Base-by-base conservation (phyloP, 2,113 vertebrate species). In the Cettia cetti region DNA sequence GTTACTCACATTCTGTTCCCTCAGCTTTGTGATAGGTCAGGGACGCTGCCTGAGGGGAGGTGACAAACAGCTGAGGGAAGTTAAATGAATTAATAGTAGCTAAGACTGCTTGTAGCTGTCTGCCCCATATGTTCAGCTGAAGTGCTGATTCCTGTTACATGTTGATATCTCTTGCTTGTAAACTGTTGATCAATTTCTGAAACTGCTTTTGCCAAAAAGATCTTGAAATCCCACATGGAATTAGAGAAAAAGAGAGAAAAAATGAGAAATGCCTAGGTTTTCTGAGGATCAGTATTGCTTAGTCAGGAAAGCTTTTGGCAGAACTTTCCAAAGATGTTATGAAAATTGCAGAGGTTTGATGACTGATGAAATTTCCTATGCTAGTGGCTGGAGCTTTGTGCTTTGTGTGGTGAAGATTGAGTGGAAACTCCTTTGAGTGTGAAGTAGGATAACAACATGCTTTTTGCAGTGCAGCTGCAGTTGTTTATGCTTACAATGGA, bases 111-210 rank as follows among this genome's bases (percentile, higher is more conserved):
- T 42, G 27, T 10, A 74, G 47, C 50, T 89, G 14, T 70, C 78
- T 75, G 39, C 24, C n/a, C 10, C 0, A 0, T 44, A 3, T 10
- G 33, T 71, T 4, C 10, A 53, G 16, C 15, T 75, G 65, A 30
- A 37, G 27, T 61, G 71, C n/a, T 74, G 47, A 56, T 72, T 69
- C 23, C 4, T 22, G 14, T 39, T 68, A 39, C 12, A 30, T 71
- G 23, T 39, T 92, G 35, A 4, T 0, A 2, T 44, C 35, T 82
- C 30, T 63, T 80, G 39, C 24, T 56, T 84, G 24, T 45, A 64
- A 74, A 23, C 39, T 63, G 5, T 23, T 59, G 7, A 60, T 11
- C 18, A 49, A 24, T 42, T 57, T 31, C 50, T 52, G 72, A 83
- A 86, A 61, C 39, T 66, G 27, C 53, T 79, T 82, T 76, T 86